Evolutionary conservation across 2,113 vertebrate species (phyloP).

Genomic region (Calidris pygmaea): DNA sequence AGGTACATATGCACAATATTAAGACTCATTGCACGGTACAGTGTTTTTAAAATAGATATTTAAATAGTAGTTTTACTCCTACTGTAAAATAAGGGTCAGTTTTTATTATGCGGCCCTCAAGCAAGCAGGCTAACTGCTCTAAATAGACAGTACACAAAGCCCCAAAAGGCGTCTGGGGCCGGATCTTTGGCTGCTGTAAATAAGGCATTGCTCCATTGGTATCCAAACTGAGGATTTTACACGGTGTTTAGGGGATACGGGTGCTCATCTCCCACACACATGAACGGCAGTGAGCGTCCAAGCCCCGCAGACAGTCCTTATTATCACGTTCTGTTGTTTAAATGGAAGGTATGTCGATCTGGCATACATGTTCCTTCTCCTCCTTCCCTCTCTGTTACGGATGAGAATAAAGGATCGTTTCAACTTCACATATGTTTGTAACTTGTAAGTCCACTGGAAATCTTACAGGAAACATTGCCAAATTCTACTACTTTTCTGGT

Average conservation of each 20-base stretch:
- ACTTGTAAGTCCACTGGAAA: conserved; percentile 58
- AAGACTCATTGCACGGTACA: conserved; percentile 71
- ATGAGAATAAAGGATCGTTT: conserved; percentile 52
- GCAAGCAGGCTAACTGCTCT: conserved; percentile 65
- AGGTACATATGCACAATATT: conserved; percentile 72
- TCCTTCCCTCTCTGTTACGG: conserved; percentile 6
- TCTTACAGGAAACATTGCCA: conserved; percentile 58
- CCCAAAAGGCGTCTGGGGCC: conserved; percentile 42
- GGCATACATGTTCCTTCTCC: conserved; percentile 31
- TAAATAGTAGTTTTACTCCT: conserved; percentile 60
- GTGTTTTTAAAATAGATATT: conserved; percentile 58
- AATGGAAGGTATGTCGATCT: conserved; percentile 48
- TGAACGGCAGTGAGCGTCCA: conserved; percentile 34
- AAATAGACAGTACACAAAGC: conserved; percentile 59
- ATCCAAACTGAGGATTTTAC: conserved; percentile 39
- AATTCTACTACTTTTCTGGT: conserved; percentile 44
- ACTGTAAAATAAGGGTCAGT: conserved; percentile 59
- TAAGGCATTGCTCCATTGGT: conserved; percentile 53
- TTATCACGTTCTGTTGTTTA: conserved; percentile 31
- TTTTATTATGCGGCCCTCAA: conserved; percentile 38
- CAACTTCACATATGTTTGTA: conserved; percentile 51
- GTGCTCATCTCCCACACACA: conserved; percentile 34
- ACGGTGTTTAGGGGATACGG: conserved; percentile 49
- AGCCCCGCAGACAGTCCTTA: background rate
- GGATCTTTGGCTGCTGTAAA: conserved; percentile 61